These are phyloP conservation scores for Cinclus mexicanus DNA, from an alignment of 2,113 vertebrate genomes.

Conservation along the genomic window DNA sequence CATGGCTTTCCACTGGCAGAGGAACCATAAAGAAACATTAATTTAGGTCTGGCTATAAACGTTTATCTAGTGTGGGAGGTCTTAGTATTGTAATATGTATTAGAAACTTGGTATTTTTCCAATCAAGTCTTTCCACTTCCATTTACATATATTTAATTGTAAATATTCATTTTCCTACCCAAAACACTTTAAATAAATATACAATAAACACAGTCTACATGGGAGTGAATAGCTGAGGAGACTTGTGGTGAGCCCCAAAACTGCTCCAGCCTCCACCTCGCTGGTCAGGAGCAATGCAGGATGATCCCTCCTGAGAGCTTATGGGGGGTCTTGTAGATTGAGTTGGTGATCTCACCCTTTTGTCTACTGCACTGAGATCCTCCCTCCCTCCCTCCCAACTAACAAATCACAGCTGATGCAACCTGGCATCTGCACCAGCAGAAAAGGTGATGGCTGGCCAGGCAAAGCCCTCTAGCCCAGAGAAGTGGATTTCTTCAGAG, in stretches of 20 bases:
- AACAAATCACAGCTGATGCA: background rate
- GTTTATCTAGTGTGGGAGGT: constrained; percentile 67
- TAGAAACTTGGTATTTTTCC: constrained; percentile 71
- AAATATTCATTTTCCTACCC: constrained; percentile 63
- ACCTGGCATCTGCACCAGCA: background rate
- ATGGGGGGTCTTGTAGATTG: background rate
- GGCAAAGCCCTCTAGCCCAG: background rate
- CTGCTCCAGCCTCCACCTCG: background rate
- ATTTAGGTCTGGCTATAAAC: constrained; percentile 49
- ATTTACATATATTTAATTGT: constrained; percentile 70
- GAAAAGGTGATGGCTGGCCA: background rate
- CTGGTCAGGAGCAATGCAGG: background rate
- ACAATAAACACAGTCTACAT: background rate
- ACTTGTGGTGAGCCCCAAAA: background rate
- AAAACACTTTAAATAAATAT: constrained; percentile 26
- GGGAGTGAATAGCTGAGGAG: background rate
- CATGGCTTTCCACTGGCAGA: constrained; percentile 17
- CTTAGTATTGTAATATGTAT: constrained; percentile 65
- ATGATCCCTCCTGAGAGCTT: background rate
- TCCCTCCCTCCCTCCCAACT: background rate
- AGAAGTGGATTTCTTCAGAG: background rate
- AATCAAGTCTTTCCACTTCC: constrained; percentile 62
- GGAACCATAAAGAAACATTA: constrained; percentile 47
- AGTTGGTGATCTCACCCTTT: background rate
- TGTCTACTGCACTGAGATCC: background rate